These are phyloP conservation scores for Lithodes maja DNA, from an alignment of 2,888 invertebrate genomes.

Conservation along the genomic window DNA sequence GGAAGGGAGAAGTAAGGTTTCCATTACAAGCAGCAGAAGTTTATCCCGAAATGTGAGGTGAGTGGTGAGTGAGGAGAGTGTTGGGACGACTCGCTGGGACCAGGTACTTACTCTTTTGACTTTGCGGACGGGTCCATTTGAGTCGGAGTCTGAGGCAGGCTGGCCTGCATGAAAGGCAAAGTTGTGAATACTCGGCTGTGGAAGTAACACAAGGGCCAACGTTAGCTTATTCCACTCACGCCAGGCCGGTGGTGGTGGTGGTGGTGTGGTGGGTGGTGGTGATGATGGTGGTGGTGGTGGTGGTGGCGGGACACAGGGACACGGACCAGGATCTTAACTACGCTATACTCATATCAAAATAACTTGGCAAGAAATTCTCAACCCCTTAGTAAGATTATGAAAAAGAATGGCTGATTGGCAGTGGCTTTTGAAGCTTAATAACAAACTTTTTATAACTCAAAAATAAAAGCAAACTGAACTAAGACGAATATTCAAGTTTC, in stretches of 20 bases:
- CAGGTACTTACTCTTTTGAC: slow-evolving; percentile 69
- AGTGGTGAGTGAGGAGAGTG: no score
- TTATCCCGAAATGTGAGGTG: background rate
- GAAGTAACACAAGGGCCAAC: slow-evolving; percentile 68
- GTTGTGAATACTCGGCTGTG: slow-evolving; percentile 70
- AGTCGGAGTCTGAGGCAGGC: slow-evolving; percentile 70
- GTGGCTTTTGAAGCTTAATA: no score
- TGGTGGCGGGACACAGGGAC: slow-evolving; percentile 27
- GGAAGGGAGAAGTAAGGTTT: background rate
- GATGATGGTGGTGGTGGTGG: slow-evolving; percentile 49
- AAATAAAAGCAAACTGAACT: no score
- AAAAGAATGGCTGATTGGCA: no score
- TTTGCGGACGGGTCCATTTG: slow-evolving; percentile 65
- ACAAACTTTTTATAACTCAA: no score
- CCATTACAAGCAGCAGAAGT: background rate
- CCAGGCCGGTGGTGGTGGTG: slow-evolving; percentile 60
- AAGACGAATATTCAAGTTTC: no score
- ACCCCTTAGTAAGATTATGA: no score
- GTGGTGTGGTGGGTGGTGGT: slow-evolving; percentile 34
- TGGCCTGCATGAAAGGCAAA: slow-evolving; percentile 71
- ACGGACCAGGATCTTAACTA: background rate
- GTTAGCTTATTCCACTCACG: slow-evolving; percentile 68
- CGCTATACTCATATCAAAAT: background rate
- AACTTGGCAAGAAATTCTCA: no score
- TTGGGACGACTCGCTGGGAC: background rate